These are phyloP conservation scores for Melikaiella ostensackeni DNA, from an alignment of 2,888 invertebrate species.

Conservation along the genomic window DNA sequence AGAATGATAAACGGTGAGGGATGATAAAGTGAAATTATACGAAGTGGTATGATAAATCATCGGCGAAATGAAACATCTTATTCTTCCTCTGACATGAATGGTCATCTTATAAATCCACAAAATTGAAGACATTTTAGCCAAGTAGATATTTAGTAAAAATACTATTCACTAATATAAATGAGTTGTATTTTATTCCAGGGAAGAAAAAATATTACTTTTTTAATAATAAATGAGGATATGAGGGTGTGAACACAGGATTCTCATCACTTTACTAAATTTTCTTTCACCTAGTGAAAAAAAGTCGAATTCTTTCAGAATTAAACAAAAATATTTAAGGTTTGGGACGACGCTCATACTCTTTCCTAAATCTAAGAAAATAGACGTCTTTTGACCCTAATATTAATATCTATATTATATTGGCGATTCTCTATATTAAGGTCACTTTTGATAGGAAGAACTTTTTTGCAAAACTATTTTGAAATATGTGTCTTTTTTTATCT, in stretches of 20 bases:
- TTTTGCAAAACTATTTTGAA: too few species aligned
- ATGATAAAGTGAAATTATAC: slow-evolving; percentile 30
- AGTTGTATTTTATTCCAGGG: background rate
- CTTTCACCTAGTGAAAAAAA: background rate
- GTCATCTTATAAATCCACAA: slow-evolving; percentile 14
- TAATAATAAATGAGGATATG: background rate
- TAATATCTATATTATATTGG: too few species aligned
- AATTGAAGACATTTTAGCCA: background rate
- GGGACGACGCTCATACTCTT: too few species aligned
- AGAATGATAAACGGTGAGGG: slow-evolving; percentile 32
- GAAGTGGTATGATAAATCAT: slow-evolving; percentile 35
- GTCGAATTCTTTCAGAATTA: too few species aligned
- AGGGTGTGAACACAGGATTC: background rate
- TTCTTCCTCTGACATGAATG: slow-evolving; percentile 24
- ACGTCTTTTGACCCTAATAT: too few species aligned
- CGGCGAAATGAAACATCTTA: slow-evolving; percentile 25
- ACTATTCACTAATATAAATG: background rate
- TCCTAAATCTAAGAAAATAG: too few species aligned
- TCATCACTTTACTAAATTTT: background rate
- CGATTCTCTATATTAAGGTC: too few species aligned
- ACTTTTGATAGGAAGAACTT: too few species aligned
- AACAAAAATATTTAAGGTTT: too few species aligned
- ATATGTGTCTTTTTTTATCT: too few species aligned
- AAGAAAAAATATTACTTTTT: too few species aligned
- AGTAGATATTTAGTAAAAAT: background rate